Percentiles rank a stretch among this genome's conserved stretches.
Conservation (phyloP, 1,140 invertebrate genomes). For the Neocloeon triangulifer region DNA sequence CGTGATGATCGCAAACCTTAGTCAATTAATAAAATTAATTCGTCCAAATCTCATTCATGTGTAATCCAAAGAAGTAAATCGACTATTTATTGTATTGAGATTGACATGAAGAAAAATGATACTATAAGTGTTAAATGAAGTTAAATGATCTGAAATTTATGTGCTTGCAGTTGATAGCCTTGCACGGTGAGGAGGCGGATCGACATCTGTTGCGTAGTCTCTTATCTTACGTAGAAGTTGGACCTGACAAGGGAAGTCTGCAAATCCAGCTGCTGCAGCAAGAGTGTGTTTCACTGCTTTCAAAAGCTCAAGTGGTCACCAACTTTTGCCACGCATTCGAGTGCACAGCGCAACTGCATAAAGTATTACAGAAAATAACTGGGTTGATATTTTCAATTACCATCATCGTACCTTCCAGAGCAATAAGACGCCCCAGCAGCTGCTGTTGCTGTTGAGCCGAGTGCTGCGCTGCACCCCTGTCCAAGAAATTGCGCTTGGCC, state of each 20-base stretch:
- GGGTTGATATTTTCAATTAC: background rate
- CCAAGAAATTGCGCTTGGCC: constrained; percentile 71
- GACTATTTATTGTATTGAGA: too few species aligned
- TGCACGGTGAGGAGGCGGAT: constrained; percentile 67
- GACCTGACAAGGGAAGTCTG: constrained; percentile 15
- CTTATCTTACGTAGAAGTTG: constrained; percentile 38
- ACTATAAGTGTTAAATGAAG: too few species aligned
- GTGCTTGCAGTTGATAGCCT: constrained; percentile 44
- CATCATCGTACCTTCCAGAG: constrained; percentile 28
- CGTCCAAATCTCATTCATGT: too few species aligned
- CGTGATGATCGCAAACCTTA: too few species aligned
- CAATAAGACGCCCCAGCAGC: constrained; percentile 45
- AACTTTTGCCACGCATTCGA: constrained; percentile 60
- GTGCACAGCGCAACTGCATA: constrained; percentile 30
- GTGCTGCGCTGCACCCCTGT: constrained; percentile 60
- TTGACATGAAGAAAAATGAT: too few species aligned
- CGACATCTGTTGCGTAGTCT: constrained; percentile 69
- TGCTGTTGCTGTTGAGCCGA: constrained; percentile 62
- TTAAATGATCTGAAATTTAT: too few species aligned
- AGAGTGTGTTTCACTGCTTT: constrained; percentile 42
- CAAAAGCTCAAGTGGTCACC: constrained; percentile 49
- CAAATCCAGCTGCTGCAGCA: constrained; percentile 45
- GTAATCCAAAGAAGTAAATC: too few species aligned
- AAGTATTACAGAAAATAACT: constrained; percentile 14
- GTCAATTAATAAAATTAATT: too few species aligned